Percentiles rank a stretch among this genome's conserved stretches.
Conservation (phyloP, 1,140 invertebrate species). For the Paralvinella palmiformis region DNA sequence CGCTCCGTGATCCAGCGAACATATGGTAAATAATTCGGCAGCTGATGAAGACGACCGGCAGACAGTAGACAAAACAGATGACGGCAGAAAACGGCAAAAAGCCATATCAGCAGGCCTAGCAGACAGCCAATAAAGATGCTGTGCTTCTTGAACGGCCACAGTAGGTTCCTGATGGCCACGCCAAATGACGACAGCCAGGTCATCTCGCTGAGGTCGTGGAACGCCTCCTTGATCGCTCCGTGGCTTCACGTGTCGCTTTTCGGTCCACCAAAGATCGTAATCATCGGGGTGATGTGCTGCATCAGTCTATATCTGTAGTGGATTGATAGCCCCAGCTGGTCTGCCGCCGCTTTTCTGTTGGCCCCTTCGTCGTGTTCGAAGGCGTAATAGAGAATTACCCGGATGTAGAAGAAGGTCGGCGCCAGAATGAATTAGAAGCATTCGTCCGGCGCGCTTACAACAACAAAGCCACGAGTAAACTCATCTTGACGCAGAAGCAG, state of each 20-base stretch:
- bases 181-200: neutral
- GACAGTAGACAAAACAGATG: constrained; percentile 9
- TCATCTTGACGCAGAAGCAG: too few species aligned
- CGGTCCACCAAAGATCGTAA: constrained; percentile 29
- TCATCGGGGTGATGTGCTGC: constrained; percentile 39
- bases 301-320: constrained; percentile 4
- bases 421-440: constrained; percentile 1
- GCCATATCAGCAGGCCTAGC: constrained; percentile 8
- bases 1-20: too few species aligned
- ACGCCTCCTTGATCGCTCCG: neutral
- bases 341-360: neutral
- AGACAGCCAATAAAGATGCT: constrained; percentile 11
- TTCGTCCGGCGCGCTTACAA: neutral
- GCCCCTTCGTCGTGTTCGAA: constrained; percentile 8
- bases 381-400: constrained; percentile 7
- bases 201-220: constrained; percentile 2
- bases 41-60: constrained; percentile 3
- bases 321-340: neutral
- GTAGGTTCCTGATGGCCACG: neutral
- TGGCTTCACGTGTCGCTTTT: neutral
- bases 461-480: neutral
- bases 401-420: constrained; percentile 8
- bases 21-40: constrained; percentile 1
- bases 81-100: constrained; percentile 1
- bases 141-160: constrained; percentile 11